Conservation (phyloP, 2,888 invertebrate species). For the Clunio marinus region DNA sequence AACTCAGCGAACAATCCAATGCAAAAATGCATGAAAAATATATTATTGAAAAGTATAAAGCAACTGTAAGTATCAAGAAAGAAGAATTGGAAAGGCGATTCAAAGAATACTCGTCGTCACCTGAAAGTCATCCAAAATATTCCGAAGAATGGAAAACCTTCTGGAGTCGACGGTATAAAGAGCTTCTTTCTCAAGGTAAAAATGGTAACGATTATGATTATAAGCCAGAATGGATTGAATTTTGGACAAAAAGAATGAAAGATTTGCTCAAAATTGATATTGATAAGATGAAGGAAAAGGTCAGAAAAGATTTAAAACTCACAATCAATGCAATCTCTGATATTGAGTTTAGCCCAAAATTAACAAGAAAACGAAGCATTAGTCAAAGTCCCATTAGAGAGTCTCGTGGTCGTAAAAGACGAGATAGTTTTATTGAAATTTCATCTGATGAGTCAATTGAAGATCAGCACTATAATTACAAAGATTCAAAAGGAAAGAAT, state of each 20-base stretch:
- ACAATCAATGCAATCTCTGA: neutral
- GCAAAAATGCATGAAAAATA: conserved; percentile 53
- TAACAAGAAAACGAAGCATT: neutral
- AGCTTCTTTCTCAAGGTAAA: conserved; percentile 58
- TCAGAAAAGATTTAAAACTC: neutral
- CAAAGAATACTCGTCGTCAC: conserved; percentile 74
- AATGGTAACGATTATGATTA: conserved; percentile 58
- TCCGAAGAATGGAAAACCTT: conserved; percentile 87
- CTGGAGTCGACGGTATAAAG: conserved; percentile 80
- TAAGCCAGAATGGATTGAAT: conserved; percentile 83
- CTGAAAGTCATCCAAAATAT: conserved; percentile 83
- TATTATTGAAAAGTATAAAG: conserved; percentile 55
- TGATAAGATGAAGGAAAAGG: neutral
- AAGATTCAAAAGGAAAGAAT: neutral
- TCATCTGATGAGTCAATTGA: conserved; percentile 11
- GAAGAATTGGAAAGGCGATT: conserved; percentile 59
- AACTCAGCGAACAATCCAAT: conserved; percentile 48
- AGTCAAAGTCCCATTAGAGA: neutral
- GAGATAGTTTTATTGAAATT: neutral
- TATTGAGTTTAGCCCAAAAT: neutral
- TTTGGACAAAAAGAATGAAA: conserved; percentile 78
- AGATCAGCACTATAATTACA: neutral
- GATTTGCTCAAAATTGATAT: conserved; percentile 70
- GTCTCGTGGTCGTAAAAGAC: neutral
- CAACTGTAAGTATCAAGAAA: conserved; percentile 48